Evolutionary conservation across 1,140 invertebrate species (phyloP), one percentile per base, ranked within the genome.

Genomic region (Solen grandis): DNA sequence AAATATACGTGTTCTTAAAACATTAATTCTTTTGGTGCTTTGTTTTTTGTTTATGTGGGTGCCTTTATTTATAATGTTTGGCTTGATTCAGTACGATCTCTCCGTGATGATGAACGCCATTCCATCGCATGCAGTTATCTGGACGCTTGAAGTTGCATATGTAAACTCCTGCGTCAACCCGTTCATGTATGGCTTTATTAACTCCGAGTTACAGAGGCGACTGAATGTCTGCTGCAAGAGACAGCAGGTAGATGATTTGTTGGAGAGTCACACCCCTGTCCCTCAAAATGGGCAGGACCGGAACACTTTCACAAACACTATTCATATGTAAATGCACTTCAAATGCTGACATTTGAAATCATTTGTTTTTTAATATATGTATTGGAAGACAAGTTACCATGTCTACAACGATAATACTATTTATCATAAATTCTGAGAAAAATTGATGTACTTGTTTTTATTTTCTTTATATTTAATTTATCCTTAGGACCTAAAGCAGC

Each of bases 41-140:
- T 27, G 88, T 0, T 89, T 89, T 63, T 52, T 87, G 31, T 22
- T 85, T 8, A 89, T 89, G 87, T 90, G 88, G 88, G 22, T 84
- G 22, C 89, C 89, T 5, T 79, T 89, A 2, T 90, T 88, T 65
- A 59, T 85, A 0, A 74, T 84, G 0, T 84, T 89, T 36, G 63
- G 83, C 4, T 31, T 84, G 60, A 85, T 90, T 27, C 60, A 80
- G 25, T 41, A 62, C 1, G 85, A 90, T 31, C 83, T 81, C 0
- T 73, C 73, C 41, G 36, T n/a, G 0, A 63, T 82, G 14, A 57
- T 60, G 0, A 85, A 84, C 77, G 29, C 81, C 70, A 66, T 88
- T 13, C 68, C 83, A 5, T 88, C 89, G 10, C 70, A 83, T 5
- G 73, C 76, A 0, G 80, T 90, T 29, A 77, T 88, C 13, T 80